phyloP scores from a whole-genome alignment of 2,113 vertebrate genomes.

The Mesoclemmys tuberculata region DNA sequence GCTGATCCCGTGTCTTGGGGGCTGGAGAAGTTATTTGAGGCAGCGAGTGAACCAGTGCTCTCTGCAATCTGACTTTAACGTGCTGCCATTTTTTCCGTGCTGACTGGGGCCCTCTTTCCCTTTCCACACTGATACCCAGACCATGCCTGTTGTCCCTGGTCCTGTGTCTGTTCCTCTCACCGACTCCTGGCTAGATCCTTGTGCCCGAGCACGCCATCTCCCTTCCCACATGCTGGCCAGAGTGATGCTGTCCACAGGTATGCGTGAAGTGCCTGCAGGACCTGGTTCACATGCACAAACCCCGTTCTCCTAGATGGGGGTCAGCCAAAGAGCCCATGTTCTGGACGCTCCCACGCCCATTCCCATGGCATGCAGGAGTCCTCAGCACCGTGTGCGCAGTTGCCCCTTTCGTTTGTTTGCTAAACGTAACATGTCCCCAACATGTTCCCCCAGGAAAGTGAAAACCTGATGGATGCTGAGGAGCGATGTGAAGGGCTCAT shows the following conservation, averaged over 20 bases:
- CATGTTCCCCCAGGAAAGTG: slow-evolving; percentile 77
- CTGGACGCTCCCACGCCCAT: slow-evolving; percentile 64
- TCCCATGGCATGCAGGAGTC: slow-evolving; percentile 75
- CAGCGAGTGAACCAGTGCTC: not conserved
- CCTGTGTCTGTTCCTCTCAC: not conserved
- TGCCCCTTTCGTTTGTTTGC: not conserved
- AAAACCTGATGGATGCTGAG: slow-evolving; percentile 80
- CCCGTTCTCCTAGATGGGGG: no score
- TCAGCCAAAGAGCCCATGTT: slow-evolving; percentile 61
- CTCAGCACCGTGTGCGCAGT: slow-evolving; percentile 32
- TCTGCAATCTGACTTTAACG: not conserved
- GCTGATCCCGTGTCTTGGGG: not conserved
- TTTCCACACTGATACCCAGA: no score
- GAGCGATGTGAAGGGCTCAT: slow-evolving; percentile 82
- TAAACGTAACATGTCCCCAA: slow-evolving; percentile 45
- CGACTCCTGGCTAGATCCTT: slow-evolving; percentile 10
- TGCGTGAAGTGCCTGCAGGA: no score
- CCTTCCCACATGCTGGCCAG: no score
- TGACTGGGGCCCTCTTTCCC: no score
- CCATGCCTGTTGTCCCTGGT: no score
- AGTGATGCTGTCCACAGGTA: no score
- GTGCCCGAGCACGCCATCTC: not conserved
- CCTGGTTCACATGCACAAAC: no score
- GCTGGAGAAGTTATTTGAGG: not conserved
- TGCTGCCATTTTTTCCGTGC: not conserved